Base-by-base conservation (phyloP, 2,113 vertebrate species). In the Galbula dea region DNA sequence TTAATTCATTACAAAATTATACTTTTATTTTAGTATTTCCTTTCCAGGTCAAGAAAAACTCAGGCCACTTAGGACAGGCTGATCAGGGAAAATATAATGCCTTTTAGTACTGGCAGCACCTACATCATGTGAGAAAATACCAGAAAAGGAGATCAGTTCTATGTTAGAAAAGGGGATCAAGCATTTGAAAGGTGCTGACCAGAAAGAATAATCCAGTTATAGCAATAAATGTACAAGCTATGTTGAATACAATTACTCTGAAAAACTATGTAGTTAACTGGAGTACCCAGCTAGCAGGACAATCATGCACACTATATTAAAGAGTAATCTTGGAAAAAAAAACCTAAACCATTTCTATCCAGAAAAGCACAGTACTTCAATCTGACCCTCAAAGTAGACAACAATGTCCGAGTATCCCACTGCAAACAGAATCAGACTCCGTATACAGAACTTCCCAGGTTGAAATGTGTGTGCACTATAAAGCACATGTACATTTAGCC, bases 11-110 rank as follows among this genome's bases (percentile, higher is more conserved):
- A 83, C 1, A 61, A 68, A 94, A 75, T 89, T 86, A 74, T 43
- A 55, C 74, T 86, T 96, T 93, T 88, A 92, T 83, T 92, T 91
- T 89, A 59, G 6, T 71, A 69, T 55, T 93, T 92, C 87, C 65
- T 93, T 91, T 94, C 81, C 88, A 89, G 87, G 83, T 75, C 82
- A 91, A 86, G 95, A 80, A 74, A 94, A 91, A 65, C 2, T 2
- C 30, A 88, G 58, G 59, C 45, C 43, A 75, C 22, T 52, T 57
- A 69, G 39, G 65, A 58, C 46, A 91, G 20, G 22, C 59, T 67
- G 52, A 80, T 26, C 59, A 84, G 14, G 24, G 21, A 68, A 92
- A 81, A 66, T 23, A 37, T 29, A 37, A 79, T 30, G 23, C 5
- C 74, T 85, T 83, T 63, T 71, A 69, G 67, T 88, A 39, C 62